phyloP scores from a whole-genome alignment of 2,113 vertebrate species.

The Gopherus flavomarginatus region DNA sequence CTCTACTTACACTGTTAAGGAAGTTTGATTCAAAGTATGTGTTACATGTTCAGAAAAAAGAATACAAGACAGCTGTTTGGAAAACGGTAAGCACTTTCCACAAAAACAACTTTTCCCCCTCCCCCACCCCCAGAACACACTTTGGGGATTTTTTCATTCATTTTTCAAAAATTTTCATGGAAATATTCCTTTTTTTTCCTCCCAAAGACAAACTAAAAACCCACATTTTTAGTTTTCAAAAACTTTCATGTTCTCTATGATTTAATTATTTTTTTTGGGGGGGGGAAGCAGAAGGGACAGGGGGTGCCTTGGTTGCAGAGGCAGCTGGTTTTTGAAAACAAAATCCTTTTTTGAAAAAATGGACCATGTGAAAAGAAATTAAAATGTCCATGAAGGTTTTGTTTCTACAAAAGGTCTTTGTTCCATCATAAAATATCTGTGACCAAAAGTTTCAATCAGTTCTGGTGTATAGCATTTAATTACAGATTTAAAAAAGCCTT shows the following conservation, averaged over 20 bases:
- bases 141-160: conserved; percentile 31
- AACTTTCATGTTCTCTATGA: background rate
- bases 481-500: background rate
- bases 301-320: background rate
- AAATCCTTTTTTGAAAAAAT: background rate
- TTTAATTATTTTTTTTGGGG: background rate
- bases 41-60: conserved; percentile 26
- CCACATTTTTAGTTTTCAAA: background rate
- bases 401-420: background rate
- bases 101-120: conserved; percentile 29
- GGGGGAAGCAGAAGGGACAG: background rate
- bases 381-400: background rate
- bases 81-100: conserved; percentile 59
- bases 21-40: conserved; percentile 12
- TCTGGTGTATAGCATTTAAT: background rate
- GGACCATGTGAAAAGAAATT: background rate
- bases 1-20: background rate
- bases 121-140: background rate
- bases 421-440: background rate
- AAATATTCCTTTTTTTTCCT: background rate
- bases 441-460: background rate
- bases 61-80: conserved; percentile 53
- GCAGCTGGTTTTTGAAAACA: background rate
- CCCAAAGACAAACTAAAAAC: background rate
- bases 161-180: conserved; percentile 41